A percentile compares a stretch with the other conserved stretches of the same genome.
Evolutionary conservation across 2,113 vertebrate genomes (phyloP).

Genomic region (Glareola pratincola): DNA sequence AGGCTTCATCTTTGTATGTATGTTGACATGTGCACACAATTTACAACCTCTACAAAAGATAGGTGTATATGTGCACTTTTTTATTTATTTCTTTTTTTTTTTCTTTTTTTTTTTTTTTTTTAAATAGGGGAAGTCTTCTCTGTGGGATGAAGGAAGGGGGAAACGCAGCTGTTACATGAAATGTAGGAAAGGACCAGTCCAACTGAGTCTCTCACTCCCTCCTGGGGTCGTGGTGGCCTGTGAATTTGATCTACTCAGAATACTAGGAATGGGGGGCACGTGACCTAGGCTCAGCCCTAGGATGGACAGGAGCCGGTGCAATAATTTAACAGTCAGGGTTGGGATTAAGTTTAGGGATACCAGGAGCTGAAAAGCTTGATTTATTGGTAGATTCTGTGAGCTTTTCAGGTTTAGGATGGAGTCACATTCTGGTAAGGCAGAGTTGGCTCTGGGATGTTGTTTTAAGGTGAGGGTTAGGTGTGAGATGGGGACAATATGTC

Average conservation of each 20-base stretch:
- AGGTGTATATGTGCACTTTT: rapidly evolving
- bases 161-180: not conserved
- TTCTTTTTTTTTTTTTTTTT: not conserved
- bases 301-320: not conserved
- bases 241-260: not conserved
- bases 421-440: not conserved
- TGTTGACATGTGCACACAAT: not conserved
- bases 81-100: not conserved
- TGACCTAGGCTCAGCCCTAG: not conserved
- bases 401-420: not conserved
- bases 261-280: not conserved
- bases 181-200: not conserved
- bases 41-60: not conserved
- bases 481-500: not conserved
- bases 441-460: not conserved
- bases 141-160: not conserved
- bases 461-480: not conserved
- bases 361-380: not conserved
- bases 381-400: not conserved
- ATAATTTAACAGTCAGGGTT: not conserved
- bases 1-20: not conserved
- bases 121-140: not conserved
- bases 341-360: not conserved
- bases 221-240: not conserved
- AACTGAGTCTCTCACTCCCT: not conserved